These are phyloP conservation scores for Heliconius charithonia DNA, from an alignment of 2,888 invertebrate genomes.

Conservation along the genomic window DNA sequence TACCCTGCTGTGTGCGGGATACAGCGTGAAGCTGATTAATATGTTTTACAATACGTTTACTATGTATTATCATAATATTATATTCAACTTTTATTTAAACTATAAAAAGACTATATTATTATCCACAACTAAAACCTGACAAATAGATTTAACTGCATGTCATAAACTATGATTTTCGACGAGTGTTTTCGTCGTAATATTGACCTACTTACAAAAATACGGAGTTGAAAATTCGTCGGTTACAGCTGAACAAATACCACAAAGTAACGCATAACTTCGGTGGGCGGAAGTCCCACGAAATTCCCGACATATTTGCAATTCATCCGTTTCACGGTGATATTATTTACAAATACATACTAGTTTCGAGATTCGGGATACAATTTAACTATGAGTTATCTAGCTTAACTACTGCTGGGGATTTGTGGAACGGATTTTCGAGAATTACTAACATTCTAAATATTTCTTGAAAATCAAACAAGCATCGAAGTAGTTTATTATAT, in stretches of 20 bases:
- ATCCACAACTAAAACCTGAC: neutral
- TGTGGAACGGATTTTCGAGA: neutral
- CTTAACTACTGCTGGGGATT: neutral
- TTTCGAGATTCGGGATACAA: conserved; percentile 1
- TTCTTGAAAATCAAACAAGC: neutral
- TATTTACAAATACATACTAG: conserved; percentile 24
- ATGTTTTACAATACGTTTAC: neutral
- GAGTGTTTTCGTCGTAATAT: conserved; percentile 33
- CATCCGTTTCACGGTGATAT: conserved; percentile 25
- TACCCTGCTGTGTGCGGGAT: no score
- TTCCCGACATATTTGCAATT: conserved; percentile 35
- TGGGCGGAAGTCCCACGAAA: conserved; percentile 33
- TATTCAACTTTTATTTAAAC: neutral
- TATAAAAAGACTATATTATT: neutral
- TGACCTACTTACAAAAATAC: conserved; percentile 38
- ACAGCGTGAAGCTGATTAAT: no score
- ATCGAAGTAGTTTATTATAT: no score
- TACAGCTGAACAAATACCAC: conserved; percentile 41
- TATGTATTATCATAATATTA: neutral
- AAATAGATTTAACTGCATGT: conserved; percentile 1
- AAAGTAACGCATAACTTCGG: conserved; percentile 34
- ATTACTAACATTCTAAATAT: neutral
- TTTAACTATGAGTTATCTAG: conserved; percentile 3
- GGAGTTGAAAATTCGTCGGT: conserved; percentile 31
- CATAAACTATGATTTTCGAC: conserved; percentile 20